Conservation (phyloP, 2,113 vertebrate genomes). For the Lamprologus sp. region DNA sequence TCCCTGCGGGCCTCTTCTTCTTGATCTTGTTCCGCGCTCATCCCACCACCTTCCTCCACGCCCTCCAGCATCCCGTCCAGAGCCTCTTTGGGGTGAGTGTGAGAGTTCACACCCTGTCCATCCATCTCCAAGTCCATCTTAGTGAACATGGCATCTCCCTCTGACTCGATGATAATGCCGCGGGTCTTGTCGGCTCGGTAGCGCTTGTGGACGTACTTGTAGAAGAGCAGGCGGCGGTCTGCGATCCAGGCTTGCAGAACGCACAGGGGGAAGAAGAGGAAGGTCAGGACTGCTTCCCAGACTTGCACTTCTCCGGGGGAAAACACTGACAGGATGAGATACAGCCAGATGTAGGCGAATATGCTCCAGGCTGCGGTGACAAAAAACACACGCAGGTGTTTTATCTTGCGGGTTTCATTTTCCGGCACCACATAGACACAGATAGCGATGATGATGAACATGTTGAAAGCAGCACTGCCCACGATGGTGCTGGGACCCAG, state of each 20-base stretch:
- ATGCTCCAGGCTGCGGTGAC: slow-evolving; percentile 80
- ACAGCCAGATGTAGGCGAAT: slow-evolving; percentile 83
- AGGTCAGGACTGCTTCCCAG: slow-evolving; percentile 81
- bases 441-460: slow-evolving; percentile 82
- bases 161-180: slow-evolving; percentile 77
- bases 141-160: slow-evolving; percentile 73
- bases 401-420: slow-evolving; percentile 74
- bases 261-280: slow-evolving; percentile 79
- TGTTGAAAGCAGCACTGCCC: slow-evolving; percentile 82
- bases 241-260: slow-evolving; percentile 82
- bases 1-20: slow-evolving; percentile 75
- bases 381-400: slow-evolving; percentile 80
- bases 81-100: slow-evolving; percentile 68
- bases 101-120: slow-evolving; percentile 69
- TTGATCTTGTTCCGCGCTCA: slow-evolving; percentile 53
- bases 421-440: slow-evolving; percentile 80
- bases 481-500: slow-evolving; percentile 82
- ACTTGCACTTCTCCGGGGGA: slow-evolving; percentile 76
- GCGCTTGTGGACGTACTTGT: slow-evolving; percentile 78
- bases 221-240: slow-evolving; percentile 78
- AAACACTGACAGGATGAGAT: slow-evolving; percentile 77
- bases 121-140: slow-evolving; percentile 81
- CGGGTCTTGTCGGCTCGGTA: slow-evolving; percentile 76
- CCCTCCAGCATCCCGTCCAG: slow-evolving; percentile 72
- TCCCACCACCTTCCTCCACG: slow-evolving; percentile 65